Evolutionary conservation across 2,797 vertebrate genomes (phyloP), one percentile per base, ranked within the genome.

Genomic region (Phylloscopus collybita): DNA sequence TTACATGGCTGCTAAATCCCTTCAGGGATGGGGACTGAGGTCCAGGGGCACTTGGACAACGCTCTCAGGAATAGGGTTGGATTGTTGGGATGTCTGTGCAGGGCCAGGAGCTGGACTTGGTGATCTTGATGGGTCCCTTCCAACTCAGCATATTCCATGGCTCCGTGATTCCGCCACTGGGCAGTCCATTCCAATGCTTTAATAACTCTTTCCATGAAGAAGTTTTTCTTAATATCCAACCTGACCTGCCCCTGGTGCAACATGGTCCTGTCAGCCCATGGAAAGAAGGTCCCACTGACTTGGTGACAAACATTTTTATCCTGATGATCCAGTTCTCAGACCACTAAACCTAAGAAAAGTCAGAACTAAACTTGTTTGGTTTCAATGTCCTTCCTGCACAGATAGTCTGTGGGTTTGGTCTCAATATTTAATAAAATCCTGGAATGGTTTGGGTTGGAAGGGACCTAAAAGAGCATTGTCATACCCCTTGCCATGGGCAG

Each of bases 191-290:
- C 32, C 44, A 64, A 5, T 25, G 16, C 10, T 76, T 75, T 50
- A 38, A n/a, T 11, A 50, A 40, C 10, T 7, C 17, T 26, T 38
- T 26, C 44, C 11, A 18, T 16, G 34, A 34, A 34, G 7, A 59
- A 71, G 25, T 34, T 34, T 34, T 51, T 51, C 59, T 21, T 51
- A 27, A n/a, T 30, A 25, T 65, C n/a, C n/a, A 51, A 11, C 38
- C 23, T 38, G 65, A 64, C 21, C 16, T 32, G 45, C 34, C 34
- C 34, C 34, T 34, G 34, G 34, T 34, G 10, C 72, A 59, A 45
- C 2, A 6, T 16, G 17, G 17, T 59, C 22, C 42, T 30, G 5
- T 13, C 62, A n/a, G 4, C 42, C 32, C 0, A 0, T 5, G 12
- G 16, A 60, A 59, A 72, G 59, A 66, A 38, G 47, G 42, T 25